Evolutionary conservation across 2,797 vertebrate species (phyloP), one percentile per base, ranked within the genome.

Genomic region (Tamandua tetradactyla): DNA sequence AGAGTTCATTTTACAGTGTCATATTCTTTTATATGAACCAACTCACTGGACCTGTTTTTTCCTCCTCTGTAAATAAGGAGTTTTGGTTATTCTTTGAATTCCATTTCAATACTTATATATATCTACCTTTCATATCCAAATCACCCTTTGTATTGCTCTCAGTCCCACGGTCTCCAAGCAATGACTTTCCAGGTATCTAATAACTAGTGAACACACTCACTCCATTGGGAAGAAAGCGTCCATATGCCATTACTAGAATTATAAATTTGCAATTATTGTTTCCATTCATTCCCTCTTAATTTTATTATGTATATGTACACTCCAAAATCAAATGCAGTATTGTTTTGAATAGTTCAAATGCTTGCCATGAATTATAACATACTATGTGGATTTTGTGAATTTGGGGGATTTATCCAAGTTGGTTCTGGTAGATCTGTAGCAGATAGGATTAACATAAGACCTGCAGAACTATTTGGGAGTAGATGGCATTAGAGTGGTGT

Each of bases 381-480:
- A n/a, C 0, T 57, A 3, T 52, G 35, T 40, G 25, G 37, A 47
- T 52, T 13, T 69, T 91, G 20, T 18, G n/a, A 84, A 23, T 85
- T 87, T 76, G 66, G 62, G 49, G 76, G 40, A 75, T 91, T 81
- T 92, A 37, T 44, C 84, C 37, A 75, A 72, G 40, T 66, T 95
- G 44, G 5, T 35, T 1, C 7, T 57, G 23, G 27, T 49, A 37
- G 2, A 79, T n/a, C n/a, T n/a, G n/a, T n/a, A n/a, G n/a, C n/a
- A n/a, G n/a, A n/a, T n/a, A n/a, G n/a, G n/a, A n/a, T n/a, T n/a
- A n/a, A n/a, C n/a, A n/a, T n/a, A n/a, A n/a, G n/a, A n/a, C n/a
- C n/a, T n/a, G n/a, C n/a, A n/a, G n/a, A n/a, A n/a, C n/a, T n/a
- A n/a, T n/a, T n/a, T n/a, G n/a, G n/a, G n/a, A n/a, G n/a, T n/a